phyloP scores from a whole-genome alignment of 2,797 vertebrate genomes.

The Myiotriccus ornatus region DNA sequence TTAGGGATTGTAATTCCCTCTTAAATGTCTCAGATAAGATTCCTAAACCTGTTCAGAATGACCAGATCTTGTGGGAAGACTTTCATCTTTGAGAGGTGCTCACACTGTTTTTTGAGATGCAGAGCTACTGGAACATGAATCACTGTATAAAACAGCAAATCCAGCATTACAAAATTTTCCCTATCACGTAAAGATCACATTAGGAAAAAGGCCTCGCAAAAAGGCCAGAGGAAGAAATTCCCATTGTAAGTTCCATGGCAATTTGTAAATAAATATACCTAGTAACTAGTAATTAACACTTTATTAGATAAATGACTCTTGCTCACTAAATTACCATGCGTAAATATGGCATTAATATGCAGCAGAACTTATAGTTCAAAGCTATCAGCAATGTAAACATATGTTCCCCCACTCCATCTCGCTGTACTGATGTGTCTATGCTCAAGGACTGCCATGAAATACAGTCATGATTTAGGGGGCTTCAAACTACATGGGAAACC shows the following conservation, averaged over 20 bases:
- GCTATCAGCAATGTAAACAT: slow-evolving; percentile 75
- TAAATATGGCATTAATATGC: slow-evolving; percentile 74
- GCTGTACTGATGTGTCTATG: neutral
- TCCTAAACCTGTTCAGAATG: neutral
- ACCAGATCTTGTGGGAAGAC: neutral
- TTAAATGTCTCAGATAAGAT: neutral
- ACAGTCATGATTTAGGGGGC: neutral
- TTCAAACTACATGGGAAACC: neutral
- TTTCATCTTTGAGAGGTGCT: neutral
- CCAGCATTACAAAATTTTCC: neutral
- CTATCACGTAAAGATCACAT: neutral
- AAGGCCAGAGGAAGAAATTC: slow-evolving; percentile 33
- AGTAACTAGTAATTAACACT: slow-evolving; percentile 75
- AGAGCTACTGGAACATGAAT: neutral
- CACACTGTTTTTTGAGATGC: neutral
- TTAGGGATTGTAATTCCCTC: neutral
- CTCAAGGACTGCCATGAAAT: slow-evolving; percentile 25
- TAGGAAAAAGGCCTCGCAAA: neutral
- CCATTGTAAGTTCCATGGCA: slow-evolving; percentile 44
- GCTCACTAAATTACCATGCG: slow-evolving; percentile 71
- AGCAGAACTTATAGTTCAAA: slow-evolving; percentile 73
- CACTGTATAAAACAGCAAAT: neutral
- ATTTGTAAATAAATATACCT: slow-evolving; percentile 74
- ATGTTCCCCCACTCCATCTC: slow-evolving; percentile 62
- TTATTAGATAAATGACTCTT: slow-evolving; percentile 75